These are phyloP conservation scores for Andinoacara biseriatus DNA, from an alignment of 2,113 vertebrate genomes.

Conservation along the genomic window DNA sequence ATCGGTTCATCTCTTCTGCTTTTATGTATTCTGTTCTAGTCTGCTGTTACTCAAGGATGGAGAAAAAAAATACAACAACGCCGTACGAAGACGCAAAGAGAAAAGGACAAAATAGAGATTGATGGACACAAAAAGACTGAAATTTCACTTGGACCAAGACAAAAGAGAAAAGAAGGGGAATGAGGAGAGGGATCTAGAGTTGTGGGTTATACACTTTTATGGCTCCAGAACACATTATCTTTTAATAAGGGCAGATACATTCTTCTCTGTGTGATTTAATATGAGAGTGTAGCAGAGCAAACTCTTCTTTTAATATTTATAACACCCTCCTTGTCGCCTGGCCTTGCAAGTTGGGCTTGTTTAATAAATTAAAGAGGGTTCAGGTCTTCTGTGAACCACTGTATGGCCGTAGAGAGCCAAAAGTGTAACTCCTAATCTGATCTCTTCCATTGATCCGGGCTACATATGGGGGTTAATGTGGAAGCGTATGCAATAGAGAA, in stretches of 20 bases:
- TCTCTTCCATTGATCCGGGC: conserved; percentile 15
- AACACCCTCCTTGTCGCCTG: conserved; percentile 61
- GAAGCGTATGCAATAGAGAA: not conserved
- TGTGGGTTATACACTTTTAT: conserved; percentile 69
- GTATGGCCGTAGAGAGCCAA: conserved; percentile 34
- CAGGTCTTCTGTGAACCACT: conserved; percentile 50
- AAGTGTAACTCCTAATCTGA: conserved; percentile 38
- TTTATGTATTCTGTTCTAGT: conserved; percentile 32
- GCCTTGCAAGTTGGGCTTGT: conserved; percentile 59
- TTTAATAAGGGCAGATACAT: conserved; percentile 81
- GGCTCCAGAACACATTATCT: conserved; percentile 74
- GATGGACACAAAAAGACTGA: conserved; percentile 47
- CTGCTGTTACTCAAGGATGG: not conserved
- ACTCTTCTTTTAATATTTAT: conserved; percentile 81
- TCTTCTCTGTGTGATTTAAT: conserved; percentile 78
- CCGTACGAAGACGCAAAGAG: conserved; percentile 19
- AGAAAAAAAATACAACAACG: conserved; percentile 29
- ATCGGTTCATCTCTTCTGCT: conserved; percentile 8
- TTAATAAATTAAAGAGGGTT: conserved; percentile 75
- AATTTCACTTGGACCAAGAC: conserved; percentile 37
- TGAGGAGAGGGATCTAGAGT: conserved; percentile 29
- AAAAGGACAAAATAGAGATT: conserved; percentile 30
- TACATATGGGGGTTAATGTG: not conserved
- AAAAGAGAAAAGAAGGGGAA: conserved; percentile 12
- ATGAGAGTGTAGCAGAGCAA: conserved; percentile 70